Conservation (phyloP, 2,888 invertebrate species). For the Malacosoma neustria region DNA sequence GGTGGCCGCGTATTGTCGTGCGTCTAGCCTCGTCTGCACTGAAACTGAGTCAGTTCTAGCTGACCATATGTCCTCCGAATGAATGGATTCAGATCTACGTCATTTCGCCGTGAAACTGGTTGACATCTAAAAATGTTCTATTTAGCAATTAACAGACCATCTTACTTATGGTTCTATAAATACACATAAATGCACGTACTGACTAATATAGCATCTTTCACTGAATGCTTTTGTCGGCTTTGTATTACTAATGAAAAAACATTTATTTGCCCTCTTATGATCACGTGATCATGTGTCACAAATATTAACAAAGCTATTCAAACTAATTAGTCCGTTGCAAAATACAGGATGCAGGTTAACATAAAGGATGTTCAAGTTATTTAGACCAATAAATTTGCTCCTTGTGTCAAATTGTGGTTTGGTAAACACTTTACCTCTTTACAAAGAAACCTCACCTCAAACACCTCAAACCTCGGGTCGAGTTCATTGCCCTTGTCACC, state of each 20-base stretch:
- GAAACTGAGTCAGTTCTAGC: conserved; percentile 60
- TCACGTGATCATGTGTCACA: background rate
- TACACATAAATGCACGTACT: background rate
- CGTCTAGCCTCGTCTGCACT: conserved; percentile 38
- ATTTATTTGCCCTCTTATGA: background rate
- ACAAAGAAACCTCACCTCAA: background rate
- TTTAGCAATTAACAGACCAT: conserved; percentile 5
- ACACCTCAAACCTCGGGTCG: too few species aligned
- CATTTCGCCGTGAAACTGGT: conserved; percentile 28
- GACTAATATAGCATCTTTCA: background rate
- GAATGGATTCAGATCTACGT: conserved; percentile 47
- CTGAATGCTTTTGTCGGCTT: background rate
- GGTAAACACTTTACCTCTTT: too few species aligned
- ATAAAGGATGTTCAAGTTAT: background rate
- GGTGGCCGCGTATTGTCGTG: conserved; percentile 34
- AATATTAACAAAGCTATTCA: background rate
- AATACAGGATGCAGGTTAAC: background rate
- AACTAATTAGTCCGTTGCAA: background rate
- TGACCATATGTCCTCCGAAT: conserved; percentile 51
- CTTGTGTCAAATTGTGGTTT: background rate
- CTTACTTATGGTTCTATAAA: background rate
- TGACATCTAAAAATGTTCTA: conserved; percentile 8
- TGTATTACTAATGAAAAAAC: background rate
- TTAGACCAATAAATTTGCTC: background rate
- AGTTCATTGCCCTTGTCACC: background rate